These are phyloP conservation scores for Lateolabrax maculatus DNA, from an alignment of 2,797 vertebrate species.

Conservation along the genomic window DNA sequence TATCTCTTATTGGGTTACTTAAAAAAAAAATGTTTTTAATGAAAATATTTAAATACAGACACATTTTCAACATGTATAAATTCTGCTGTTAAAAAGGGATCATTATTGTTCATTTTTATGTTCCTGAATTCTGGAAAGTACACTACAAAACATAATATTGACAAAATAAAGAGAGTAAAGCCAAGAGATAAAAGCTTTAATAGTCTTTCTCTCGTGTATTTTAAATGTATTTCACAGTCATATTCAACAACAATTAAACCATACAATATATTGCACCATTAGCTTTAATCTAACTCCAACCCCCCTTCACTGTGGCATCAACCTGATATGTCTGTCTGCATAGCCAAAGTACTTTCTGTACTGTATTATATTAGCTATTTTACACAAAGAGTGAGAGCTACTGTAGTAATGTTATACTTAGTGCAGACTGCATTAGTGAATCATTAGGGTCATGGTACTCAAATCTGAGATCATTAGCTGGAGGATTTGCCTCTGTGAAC, in stretches of 20 bases:
- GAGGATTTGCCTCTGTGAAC: slow-evolving; percentile 51
- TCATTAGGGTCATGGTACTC: slow-evolving; percentile 67
- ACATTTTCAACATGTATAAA: not conserved
- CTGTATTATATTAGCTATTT: slow-evolving; percentile 59
- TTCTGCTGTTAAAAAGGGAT: not conserved
- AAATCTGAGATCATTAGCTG: slow-evolving; percentile 69
- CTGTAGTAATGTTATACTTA: slow-evolving; percentile 63
- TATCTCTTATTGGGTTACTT: not conserved
- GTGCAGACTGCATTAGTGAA: slow-evolving; percentile 68
- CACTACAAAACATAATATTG: not conserved
- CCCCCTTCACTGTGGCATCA: slow-evolving; percentile 13
- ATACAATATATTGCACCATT: not conserved
- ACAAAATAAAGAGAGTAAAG: not conserved
- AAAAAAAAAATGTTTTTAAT: too few species aligned
- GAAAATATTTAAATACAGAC: not conserved
- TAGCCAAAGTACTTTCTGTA: slow-evolving; percentile 45
- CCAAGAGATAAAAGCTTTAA: not conserved
- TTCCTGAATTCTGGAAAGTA: not conserved
- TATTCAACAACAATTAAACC: too few species aligned
- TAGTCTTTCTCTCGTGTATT: not conserved
- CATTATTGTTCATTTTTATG: not conserved
- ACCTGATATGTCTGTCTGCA: slow-evolving; percentile 57
- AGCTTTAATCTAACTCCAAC: not conserved
- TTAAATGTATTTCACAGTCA: not conserved
- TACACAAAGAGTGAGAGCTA: slow-evolving; percentile 53